These are phyloP conservation scores for Clunio marinus DNA, from an alignment of 2,888 invertebrate species.

Conservation along the genomic window DNA sequence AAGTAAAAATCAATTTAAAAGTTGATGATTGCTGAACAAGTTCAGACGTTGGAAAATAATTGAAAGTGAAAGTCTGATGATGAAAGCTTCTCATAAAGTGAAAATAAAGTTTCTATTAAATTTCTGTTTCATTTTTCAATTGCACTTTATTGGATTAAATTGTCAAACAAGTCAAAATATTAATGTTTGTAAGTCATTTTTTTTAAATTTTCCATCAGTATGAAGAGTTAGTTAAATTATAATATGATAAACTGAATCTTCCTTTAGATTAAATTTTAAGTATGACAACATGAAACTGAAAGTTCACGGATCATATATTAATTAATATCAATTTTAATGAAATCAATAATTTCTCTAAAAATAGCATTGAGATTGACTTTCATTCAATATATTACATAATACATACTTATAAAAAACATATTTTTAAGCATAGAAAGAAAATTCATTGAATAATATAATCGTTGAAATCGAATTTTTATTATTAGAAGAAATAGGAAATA, in stretches of 20 bases:
- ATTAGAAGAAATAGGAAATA: slow-evolving; percentile 22
- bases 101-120: slow-evolving; percentile 13
- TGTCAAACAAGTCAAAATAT: slow-evolving; percentile 67
- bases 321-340: too few relatives aligned
- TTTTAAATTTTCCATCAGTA: too few relatives aligned
- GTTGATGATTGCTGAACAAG: slow-evolving; percentile 13
- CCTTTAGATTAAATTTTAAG: too few relatives aligned
- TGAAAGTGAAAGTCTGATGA: slow-evolving; percentile 1
- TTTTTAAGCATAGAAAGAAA: background rate
- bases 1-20: background rate
- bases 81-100: background rate
- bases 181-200: slow-evolving; percentile 71
- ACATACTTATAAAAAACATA: background rate
- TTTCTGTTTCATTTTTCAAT: background rate
- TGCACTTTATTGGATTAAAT: slow-evolving; percentile 21
- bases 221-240: too few relatives aligned
- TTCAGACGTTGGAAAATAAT: slow-evolving; percentile 1
- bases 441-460: too few relatives aligned
- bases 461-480: slow-evolving; percentile 20
- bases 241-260: too few relatives aligned
- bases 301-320: too few relatives aligned
- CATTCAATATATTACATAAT: too few relatives aligned
- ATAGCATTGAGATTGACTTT: too few relatives aligned
- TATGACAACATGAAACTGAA: too few relatives aligned
- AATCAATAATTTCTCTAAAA: too few relatives aligned